Conservation (phyloP, 2,888 invertebrate genomes). For the Lobophora halterata region DNA sequence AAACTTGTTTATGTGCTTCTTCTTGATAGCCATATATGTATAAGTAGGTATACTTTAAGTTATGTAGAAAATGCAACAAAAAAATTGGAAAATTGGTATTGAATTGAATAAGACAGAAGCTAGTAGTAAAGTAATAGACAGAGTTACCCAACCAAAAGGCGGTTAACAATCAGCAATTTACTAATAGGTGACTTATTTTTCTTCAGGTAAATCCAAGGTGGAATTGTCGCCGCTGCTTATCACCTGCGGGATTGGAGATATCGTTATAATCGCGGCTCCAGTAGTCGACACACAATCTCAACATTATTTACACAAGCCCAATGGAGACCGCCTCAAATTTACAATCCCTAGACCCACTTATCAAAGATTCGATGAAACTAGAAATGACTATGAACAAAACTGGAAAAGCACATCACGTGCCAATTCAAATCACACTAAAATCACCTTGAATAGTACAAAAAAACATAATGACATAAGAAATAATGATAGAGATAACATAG, state of each 20-base stretch:
- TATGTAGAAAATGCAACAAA: no score
- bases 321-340: constrained; percentile 43
- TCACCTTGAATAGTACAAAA: constrained; percentile 20
- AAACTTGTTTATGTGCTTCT: no score
- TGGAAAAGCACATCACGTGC: constrained; percentile 13
- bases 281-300: constrained; percentile 33
- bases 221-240: constrained; percentile 46
- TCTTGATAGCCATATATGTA: no score
- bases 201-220: constrained; percentile 54
- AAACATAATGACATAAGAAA: constrained; percentile 11
- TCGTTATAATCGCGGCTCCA: constrained; percentile 52
- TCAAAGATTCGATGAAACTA: no score
- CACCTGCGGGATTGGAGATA: constrained; percentile 44
- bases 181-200: constrained; percentile 1
- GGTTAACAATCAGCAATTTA: no score
- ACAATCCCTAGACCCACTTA: constrained; percentile 30
- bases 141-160: no score
- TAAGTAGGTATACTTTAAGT: no score
- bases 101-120: no score
- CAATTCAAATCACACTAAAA: no score
- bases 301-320: constrained; percentile 53
- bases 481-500: constrained; percentile 23
- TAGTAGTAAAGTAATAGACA: no score
- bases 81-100: no score
- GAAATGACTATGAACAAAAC: background rate